These are phyloP conservation scores for Petaurus breviceps DNA, from an alignment of 2,113 vertebrate species.

Conservation along the genomic window DNA sequence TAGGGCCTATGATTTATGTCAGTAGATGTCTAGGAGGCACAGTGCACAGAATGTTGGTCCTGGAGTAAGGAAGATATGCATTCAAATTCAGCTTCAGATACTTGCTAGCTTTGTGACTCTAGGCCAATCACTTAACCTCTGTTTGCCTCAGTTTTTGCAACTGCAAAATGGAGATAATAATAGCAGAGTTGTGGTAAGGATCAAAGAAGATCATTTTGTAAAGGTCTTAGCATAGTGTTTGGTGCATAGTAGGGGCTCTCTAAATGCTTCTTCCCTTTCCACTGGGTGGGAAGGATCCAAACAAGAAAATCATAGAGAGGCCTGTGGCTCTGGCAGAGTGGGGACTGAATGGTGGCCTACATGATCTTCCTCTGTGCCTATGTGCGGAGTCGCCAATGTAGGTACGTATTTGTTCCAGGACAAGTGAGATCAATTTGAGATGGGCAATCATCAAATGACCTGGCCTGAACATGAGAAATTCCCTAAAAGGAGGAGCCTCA, in stretches of 20 bases:
- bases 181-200: background rate
- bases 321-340: background rate
- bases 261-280: background rate
- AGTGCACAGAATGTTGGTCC: background rate
- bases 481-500: background rate
- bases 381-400: too few relatives aligned
- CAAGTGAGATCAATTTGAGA: background rate
- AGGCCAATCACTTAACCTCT: background rate
- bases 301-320: background rate
- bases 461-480: background rate
- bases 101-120: background rate
- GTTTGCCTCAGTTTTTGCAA: background rate
- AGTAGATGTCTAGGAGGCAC: background rate
- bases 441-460: background rate
- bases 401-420: too few relatives aligned
- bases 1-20: background rate
- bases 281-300: background rate
- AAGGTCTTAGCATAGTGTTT: background rate
- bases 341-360: background rate
- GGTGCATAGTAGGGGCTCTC: too few relatives aligned
- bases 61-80: background rate
- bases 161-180: background rate
- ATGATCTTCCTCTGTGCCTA: background rate
- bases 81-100: background rate
- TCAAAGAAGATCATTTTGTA: background rate